Conservation (phyloP, 2,888 invertebrate species). For the Protonemura montana region DNA sequence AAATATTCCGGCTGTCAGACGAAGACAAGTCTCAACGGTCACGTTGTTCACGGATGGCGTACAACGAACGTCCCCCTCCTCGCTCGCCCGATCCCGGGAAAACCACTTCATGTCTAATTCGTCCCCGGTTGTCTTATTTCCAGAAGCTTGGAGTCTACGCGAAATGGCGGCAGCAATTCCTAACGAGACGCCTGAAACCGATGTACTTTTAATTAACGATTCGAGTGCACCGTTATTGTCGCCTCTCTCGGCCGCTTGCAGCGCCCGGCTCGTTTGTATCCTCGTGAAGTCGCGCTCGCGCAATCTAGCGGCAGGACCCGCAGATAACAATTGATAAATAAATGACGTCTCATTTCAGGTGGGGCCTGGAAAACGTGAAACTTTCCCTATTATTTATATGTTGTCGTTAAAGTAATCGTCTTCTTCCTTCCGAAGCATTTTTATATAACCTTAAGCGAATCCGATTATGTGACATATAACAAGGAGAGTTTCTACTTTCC, state of each 20-base stretch:
- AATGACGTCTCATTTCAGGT: background rate
- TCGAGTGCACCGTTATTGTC: background rate
- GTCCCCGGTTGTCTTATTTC: constrained; percentile 28
- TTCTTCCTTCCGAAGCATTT: constrained; percentile 40
- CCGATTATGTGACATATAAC: constrained; percentile 44
- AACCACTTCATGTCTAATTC: constrained; percentile 35
- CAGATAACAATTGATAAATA: constrained; percentile 37
- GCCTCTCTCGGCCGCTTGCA: constrained; percentile 17
- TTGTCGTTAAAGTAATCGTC: constrained; percentile 46
- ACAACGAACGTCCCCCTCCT: background rate
- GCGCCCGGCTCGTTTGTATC: too few relatives aligned
- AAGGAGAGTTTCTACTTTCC: constrained; percentile 44
- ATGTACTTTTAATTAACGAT: constrained; percentile 47
- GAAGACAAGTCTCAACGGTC: constrained; percentile 33
- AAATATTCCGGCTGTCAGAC: constrained; percentile 38
- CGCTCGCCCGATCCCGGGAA: background rate
- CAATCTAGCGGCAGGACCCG: background rate
- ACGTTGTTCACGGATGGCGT: constrained; percentile 33
- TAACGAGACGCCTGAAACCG: constrained; percentile 5
- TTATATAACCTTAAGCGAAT: constrained; percentile 43
- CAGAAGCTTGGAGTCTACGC: background rate
- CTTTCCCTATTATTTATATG: constrained; percentile 36
- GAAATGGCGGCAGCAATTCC: background rate
- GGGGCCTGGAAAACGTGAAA: background rate
- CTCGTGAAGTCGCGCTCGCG: too few relatives aligned